Percentiles rank a stretch among this genome's conserved stretches.
Conservation (phyloP, 2,888 invertebrate genomes). For the Gisinianus flammeolus region DNA sequence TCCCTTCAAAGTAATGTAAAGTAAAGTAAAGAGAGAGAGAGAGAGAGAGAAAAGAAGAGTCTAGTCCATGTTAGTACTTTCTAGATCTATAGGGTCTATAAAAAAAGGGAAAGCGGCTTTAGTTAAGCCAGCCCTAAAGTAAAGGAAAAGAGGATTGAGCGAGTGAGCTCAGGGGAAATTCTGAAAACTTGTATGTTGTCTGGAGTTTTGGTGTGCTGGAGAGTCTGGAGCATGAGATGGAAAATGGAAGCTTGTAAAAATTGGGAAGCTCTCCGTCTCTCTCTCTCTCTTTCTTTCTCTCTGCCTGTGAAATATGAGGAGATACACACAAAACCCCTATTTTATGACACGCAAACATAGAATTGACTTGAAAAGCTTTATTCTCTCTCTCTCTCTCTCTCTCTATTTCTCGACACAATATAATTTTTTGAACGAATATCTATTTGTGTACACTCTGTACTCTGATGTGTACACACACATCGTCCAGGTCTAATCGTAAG, state of each 20-base stretch:
- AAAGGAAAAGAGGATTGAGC: slow-evolving; percentile 33
- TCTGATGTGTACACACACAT: neutral
- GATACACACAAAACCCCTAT: neutral
- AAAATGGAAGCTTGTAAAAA: slow-evolving; percentile 15
- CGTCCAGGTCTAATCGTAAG: neutral
- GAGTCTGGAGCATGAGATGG: neutral
- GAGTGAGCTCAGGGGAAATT: slow-evolving; percentile 38
- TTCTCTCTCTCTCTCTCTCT: neutral
- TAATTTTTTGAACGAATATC: no score
- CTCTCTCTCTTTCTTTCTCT: neutral
- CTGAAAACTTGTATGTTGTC: slow-evolving; percentile 11
- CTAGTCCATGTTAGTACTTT: slow-evolving; percentile 16
- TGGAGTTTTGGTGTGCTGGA: neutral
- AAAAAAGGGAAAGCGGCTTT: slow-evolving; percentile 30
- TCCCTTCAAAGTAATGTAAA: neutral
- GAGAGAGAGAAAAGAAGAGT: neutral
- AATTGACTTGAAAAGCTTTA: neutral
- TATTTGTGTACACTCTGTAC: neutral
- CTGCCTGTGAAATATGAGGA: neutral
- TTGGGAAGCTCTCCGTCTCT: slow-evolving; percentile 6
- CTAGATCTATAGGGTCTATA: slow-evolving; percentile 33
- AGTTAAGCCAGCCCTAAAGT: slow-evolving; percentile 26
- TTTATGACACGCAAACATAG: slow-evolving; percentile 7
- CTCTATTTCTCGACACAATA: no score
- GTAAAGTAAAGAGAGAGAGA: slow-evolving; percentile 7